Evolutionary conservation across 2,888 invertebrate species (phyloP).

Genomic region (Copidosoma aretas): DNA sequence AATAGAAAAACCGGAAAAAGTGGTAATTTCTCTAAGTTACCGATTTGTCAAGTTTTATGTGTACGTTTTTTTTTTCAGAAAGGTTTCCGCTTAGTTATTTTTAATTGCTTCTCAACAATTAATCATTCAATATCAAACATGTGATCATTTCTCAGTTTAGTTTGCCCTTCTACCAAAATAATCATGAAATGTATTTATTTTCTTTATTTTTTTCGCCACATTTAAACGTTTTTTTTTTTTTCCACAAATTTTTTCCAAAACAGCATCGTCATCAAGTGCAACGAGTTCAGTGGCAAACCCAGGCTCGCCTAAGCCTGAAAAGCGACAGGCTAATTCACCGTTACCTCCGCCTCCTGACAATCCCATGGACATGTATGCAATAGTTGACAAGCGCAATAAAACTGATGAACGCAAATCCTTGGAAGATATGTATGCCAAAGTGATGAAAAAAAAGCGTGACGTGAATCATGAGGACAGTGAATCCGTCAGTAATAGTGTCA

Average conservation of each 20-base stretch:
- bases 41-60: no score
- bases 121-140: neutral
- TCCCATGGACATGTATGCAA: slow-evolving; percentile 61
- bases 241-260: slow-evolving; percentile 24
- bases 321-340: slow-evolving; percentile 88
- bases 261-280: slow-evolving; percentile 76
- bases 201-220: slow-evolving; percentile 4
- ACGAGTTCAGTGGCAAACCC: slow-evolving; percentile 75
- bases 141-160: slow-evolving; percentile 7
- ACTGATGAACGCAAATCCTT: slow-evolving; percentile 67
- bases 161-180: slow-evolving; percentile 8
- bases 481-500: neutral
- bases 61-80: neutral
- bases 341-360: slow-evolving; percentile 81
- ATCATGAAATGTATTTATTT: neutral
- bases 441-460: slow-evolving; percentile 71
- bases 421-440: slow-evolving; percentile 92
- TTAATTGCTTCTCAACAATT: neutral
- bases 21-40: no score
- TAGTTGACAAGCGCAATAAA: slow-evolving; percentile 57
- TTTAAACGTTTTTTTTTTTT: no score
- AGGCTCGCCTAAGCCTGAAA: slow-evolving; percentile 89
- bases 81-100: neutral
- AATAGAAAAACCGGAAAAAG: slow-evolving; percentile 6
- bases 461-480: slow-evolving; percentile 44